A percentile compares a stretch with the other conserved stretches of the same genome.
Conservation (phyloP, 1,140 invertebrate species). For the Calephelis virginiensis region DNA sequence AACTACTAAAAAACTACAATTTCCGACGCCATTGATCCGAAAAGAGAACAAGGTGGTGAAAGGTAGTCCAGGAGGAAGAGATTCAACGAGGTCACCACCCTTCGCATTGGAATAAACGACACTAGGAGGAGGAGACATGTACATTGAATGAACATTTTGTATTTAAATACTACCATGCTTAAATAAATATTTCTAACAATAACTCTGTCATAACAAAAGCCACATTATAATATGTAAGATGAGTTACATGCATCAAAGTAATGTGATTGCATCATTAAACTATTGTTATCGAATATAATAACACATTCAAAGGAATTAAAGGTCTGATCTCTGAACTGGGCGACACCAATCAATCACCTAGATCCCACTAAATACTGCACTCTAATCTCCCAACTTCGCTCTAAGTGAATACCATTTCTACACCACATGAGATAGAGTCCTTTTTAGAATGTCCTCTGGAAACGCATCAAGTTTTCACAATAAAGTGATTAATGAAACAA, state of each 20-base stretch:
- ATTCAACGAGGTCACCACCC: too few relatives aligned
- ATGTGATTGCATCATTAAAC: constrained; percentile 10
- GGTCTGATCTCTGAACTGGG: constrained; percentile 56
- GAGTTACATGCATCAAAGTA: background rate
- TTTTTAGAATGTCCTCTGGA: constrained; percentile 18
- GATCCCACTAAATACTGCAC: constrained; percentile 59
- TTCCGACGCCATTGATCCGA: too few relatives aligned
- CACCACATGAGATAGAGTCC: constrained; percentile 25
- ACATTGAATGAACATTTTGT: too few relatives aligned
- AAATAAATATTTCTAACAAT: too few relatives aligned
- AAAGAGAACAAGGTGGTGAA: too few relatives aligned
- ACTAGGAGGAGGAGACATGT: too few relatives aligned
- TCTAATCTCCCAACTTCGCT: constrained; percentile 37
- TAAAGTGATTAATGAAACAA: constrained; percentile 66
- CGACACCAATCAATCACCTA: constrained; percentile 65
- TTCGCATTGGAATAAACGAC: too few relatives aligned
- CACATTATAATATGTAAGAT: background rate
- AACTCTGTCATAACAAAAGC: background rate
- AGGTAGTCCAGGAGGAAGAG: too few relatives aligned
- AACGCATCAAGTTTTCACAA: constrained; percentile 47
- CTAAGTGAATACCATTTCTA: constrained; percentile 34
- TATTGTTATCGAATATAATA: constrained; percentile 32
- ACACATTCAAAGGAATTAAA: constrained; percentile 29
- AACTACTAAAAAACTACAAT: too few relatives aligned
- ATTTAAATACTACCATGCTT: too few relatives aligned